These are phyloP conservation scores for Oopsacas minuta DNA, from an alignment of 37 sponge, comb jelly and placozoan species.

Conservation along the genomic window DNA sequence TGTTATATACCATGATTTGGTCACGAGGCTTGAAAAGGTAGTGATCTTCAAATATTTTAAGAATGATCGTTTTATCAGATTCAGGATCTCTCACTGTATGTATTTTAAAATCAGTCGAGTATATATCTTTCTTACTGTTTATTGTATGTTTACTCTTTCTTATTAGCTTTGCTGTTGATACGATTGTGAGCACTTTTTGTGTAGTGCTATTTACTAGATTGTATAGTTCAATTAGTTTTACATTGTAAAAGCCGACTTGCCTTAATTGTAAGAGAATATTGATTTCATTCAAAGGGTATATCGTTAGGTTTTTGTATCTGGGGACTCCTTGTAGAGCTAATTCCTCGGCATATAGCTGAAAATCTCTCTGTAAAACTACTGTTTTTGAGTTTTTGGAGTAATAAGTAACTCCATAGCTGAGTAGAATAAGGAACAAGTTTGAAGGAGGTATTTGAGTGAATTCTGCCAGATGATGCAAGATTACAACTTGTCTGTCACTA, in stretches of 20 bases:
- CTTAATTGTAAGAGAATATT: background rate
- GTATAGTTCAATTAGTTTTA: background rate
- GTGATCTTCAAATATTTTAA: slow-evolving; percentile 7
- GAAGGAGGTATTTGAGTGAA: background rate
- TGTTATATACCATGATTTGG: background rate
- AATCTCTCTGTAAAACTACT: background rate
- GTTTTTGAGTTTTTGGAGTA: background rate
- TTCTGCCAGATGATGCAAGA: background rate
- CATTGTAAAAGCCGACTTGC: background rate
- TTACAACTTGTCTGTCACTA: background rate
- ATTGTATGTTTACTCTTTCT: background rate
- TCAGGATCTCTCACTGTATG: background rate
- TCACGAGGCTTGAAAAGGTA: background rate
- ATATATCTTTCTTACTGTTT: background rate
- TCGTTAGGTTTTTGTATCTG: background rate
- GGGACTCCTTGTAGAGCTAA: background rate
- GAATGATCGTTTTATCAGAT: background rate
- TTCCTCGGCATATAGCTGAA: background rate
- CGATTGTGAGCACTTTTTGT: background rate
- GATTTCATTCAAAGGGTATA: background rate
- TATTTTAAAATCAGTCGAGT: background rate
- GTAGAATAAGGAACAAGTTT: background rate
- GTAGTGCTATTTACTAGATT: background rate
- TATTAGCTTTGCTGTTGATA: background rate
- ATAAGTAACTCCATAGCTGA: background rate